Base-by-base conservation (phyloP, 2,888 invertebrate species). In the Drosophila siamana region DNA sequence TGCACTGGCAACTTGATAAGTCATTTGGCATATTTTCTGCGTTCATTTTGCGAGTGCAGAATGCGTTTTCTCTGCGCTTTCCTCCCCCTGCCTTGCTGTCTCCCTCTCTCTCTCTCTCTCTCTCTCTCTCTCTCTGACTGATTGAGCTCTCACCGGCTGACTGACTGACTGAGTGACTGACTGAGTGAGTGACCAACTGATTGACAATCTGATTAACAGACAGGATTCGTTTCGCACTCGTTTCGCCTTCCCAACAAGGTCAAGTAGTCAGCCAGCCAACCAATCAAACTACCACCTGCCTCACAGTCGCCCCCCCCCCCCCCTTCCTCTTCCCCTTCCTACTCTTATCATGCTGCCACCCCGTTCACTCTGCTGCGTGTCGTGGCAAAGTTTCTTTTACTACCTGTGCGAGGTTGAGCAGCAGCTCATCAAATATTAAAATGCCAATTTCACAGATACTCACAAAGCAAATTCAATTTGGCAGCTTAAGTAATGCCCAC, bases 371-470 rank as follows among this genome's bases (percentile, higher is more conserved):
- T 16, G 24, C 15, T 15, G 51, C 57, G 59, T 59, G 30, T 11
- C 33, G 52, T 24, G 59, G 33, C 33, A 52, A 61, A 61, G 26
- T 54, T 60, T 52, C 55, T 76, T 83, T 84, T 78, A 81, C 62
- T 81, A 81, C 81, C 84, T 78, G 55, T 76, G 78, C 55, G 54
- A 24, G n/a, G 30, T 15, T 13, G 24, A 46, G 67, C 47, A 59
- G 67, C 56, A 50, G 67, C 74, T 82, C 86, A 83, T 83, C 84
- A 83, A 83, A 81, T 83, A 83, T 83, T 86, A 77, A 86, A 84
- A 79, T 86, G 84, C 71, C 83, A 83, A 83, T 83, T 83, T 84
- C 86, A 79, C 83, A 86, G 86, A 82, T 83, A 86, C 76, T 75
- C 77, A 54, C 56, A 68, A 57, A 44, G 69, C 69, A 80, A 83